Conservation (phyloP, 2,797 vertebrate species). For the Garrulus glandarius region DNA sequence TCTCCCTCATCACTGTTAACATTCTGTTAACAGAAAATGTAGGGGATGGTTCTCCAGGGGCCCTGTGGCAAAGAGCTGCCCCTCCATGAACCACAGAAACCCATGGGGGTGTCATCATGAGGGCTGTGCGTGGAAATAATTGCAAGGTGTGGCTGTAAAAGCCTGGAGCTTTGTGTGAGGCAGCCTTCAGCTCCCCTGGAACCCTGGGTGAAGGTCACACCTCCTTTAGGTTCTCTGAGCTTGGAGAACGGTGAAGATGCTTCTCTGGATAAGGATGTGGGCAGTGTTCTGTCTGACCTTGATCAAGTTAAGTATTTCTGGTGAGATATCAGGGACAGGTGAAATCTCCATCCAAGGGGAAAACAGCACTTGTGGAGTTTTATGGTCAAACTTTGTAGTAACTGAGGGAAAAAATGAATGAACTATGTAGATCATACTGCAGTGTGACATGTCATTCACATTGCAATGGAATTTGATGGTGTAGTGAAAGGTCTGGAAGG, state of each 20-base stretch:
- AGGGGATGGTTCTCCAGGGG: neutral
- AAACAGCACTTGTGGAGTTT: neutral
- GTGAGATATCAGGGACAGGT: neutral
- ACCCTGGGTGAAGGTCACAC: neutral
- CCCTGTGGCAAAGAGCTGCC: neutral
- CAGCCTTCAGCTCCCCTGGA: neutral
- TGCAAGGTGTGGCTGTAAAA: neutral
- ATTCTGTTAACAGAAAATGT: neutral
- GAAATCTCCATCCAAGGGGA: neutral
- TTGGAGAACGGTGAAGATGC: neutral
- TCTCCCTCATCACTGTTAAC: neutral
- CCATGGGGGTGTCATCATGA: rapidly evolving
- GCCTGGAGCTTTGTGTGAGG: neutral
- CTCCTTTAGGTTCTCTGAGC: neutral
- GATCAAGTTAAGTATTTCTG: neutral
- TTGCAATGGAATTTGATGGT: neutral
- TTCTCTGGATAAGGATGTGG: neutral
- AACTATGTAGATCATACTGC: neutral
- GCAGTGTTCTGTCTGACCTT: neutral
- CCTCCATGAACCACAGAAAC: neutral
- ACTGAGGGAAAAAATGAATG: neutral
- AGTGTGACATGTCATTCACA: neutral
- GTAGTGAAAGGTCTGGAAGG: neutral
- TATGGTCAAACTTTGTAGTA: neutral
- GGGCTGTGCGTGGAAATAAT: neutral